Evolutionary conservation across 2,888 invertebrate genomes (phyloP).

Genomic region (Nudaria mundana): DNA sequence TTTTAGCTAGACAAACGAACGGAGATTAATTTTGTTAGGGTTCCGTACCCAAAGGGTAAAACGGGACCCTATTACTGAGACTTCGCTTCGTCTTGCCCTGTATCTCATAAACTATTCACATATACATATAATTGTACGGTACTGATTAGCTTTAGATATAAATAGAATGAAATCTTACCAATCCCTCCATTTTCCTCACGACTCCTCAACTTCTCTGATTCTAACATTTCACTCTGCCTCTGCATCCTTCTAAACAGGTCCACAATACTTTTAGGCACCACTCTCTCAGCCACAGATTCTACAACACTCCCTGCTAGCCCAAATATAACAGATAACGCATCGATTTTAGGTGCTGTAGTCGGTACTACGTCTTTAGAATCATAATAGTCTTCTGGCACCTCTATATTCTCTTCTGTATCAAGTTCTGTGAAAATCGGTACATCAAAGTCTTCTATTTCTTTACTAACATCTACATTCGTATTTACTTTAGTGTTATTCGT

Average conservation of each 20-base stretch:
- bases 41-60: no score
- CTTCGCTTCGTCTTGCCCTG: no score
- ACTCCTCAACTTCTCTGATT: slow-evolving; percentile 69
- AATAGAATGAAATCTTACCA: slow-evolving; percentile 47
- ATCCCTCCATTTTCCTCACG: slow-evolving; percentile 75
- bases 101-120: no score
- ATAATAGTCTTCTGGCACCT: slow-evolving; percentile 72
- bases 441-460: slow-evolving; percentile 43
- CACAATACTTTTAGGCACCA: slow-evolving; percentile 67
- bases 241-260: slow-evolving; percentile 74
- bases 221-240: slow-evolving; percentile 67
- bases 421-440: slow-evolving; percentile 63
- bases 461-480: slow-evolving; percentile 23
- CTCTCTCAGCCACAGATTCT: slow-evolving; percentile 68
- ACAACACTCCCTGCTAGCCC: slow-evolving; percentile 73
- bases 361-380: slow-evolving; percentile 68
- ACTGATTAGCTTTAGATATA: no score
- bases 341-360: slow-evolving; percentile 65
- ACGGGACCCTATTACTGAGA: no score
- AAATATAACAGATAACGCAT: slow-evolving; percentile 67
- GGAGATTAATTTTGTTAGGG: no score
- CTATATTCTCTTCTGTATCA: slow-evolving; percentile 53
- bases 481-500: slow-evolving; percentile 11
- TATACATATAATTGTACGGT: no score
- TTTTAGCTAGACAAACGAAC: no score